These are phyloP conservation scores for Hylaeus anthracinus DNA, from an alignment of 1,140 invertebrate species.

Conservation along the genomic window DNA sequence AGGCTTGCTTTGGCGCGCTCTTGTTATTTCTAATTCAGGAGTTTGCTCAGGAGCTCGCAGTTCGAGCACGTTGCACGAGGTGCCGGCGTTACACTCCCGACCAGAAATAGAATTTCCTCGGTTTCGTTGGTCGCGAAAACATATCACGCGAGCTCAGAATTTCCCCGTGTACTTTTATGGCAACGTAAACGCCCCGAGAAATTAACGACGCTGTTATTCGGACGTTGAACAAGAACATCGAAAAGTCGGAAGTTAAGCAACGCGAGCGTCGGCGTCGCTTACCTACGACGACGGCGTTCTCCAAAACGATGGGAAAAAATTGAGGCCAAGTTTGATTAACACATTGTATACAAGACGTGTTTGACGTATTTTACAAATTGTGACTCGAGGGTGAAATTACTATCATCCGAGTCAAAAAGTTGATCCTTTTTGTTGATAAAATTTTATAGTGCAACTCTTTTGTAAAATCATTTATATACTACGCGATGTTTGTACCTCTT, in stretches of 20 bases:
- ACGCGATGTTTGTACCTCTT: too few relatives aligned
- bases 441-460: too few relatives aligned
- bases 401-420: too few relatives aligned
- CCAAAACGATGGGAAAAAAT: too few relatives aligned
- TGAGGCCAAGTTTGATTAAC: background rate
- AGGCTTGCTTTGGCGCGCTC: constrained; percentile 25
- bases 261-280: background rate
- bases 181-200: background rate
- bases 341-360: too few relatives aligned
- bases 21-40: constrained; percentile 49
- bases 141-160: background rate
- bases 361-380: too few relatives aligned
- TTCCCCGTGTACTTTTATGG: constrained; percentile 1
- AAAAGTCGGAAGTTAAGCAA: background rate
- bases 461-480: too few relatives aligned
- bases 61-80: constrained; percentile 16
- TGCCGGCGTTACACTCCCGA: background rate
- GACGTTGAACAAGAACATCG: background rate
- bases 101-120: constrained; percentile 24
- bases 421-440: too few relatives aligned
- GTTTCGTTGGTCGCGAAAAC: constrained; percentile 20
- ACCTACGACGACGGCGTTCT: too few relatives aligned
- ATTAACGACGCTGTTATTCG: background rate
- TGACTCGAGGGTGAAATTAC: too few relatives aligned
- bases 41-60: constrained; percentile 25